phyloP scores from a whole-genome alignment of 1,140 invertebrate species.

The Chlorops oryzae region DNA sequence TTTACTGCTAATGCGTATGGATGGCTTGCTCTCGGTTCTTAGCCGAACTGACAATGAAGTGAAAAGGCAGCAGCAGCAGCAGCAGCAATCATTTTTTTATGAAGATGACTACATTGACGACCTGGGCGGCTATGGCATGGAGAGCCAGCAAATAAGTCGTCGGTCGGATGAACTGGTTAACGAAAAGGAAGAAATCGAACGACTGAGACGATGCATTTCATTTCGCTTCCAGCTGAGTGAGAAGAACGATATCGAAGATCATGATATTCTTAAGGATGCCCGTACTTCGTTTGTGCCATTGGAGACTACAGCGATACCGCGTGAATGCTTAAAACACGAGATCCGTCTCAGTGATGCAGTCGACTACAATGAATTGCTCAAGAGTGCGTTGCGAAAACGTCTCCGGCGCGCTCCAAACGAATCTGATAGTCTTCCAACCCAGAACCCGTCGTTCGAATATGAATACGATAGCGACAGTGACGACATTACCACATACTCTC shows the following conservation, averaged over 20 bases:
- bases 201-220: constrained; percentile 31
- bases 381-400: no score
- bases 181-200: constrained; percentile 24
- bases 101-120: background rate
- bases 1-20: constrained; percentile 39
- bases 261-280: constrained; percentile 43
- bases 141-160: constrained; percentile 21
- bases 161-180: constrained; percentile 27
- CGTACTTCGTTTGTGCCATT: constrained; percentile 42
- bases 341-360: no score
- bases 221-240: constrained; percentile 32
- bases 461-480: no score
- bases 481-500: no score
- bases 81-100: no score
- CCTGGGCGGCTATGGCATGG: background rate
- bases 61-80: constrained; percentile 21
- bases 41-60: no score
- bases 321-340: constrained; percentile 32
- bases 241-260: constrained; percentile 35
- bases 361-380: no score
- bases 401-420: no score
- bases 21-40: constrained; percentile 38
- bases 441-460: no score
- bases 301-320: constrained; percentile 25
- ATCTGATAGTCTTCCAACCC: no score